Evolutionary conservation across 2,113 vertebrate genomes (phyloP).

Genomic region (Apodemus speciosus): DNA sequence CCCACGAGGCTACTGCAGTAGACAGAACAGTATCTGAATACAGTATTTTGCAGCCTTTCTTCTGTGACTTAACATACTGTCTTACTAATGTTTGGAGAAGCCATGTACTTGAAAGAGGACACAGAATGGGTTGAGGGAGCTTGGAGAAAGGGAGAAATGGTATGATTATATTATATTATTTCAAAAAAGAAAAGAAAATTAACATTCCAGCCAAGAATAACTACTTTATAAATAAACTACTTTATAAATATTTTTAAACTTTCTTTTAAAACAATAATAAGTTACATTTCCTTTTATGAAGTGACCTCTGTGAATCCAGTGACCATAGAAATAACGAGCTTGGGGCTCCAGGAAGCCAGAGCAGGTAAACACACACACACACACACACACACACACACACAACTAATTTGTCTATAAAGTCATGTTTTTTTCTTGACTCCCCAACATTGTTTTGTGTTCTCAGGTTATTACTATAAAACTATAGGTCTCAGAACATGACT

Average conservation of each 20-base stretch:
- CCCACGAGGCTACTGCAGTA: neutral
- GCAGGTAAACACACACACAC: neutral
- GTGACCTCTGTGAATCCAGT: neutral
- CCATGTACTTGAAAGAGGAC: neutral
- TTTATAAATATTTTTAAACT: neutral
- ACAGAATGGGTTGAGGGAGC: neutral
- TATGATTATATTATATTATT: neutral
- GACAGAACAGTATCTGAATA: neutral
- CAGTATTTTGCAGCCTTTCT: constrained; percentile 13
- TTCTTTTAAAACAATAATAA: neutral
- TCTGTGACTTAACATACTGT: neutral
- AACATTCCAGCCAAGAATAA: neutral
- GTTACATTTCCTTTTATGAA: neutral
- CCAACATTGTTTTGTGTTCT: neutral
- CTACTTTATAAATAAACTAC: neutral
- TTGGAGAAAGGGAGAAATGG: neutral
- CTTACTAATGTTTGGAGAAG: neutral
- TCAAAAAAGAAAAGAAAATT: neutral
- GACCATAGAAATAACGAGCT: neutral
- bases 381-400: neutral
- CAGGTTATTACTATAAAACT: neutral
- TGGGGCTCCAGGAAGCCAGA: neutral
- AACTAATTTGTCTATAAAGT: neutral
- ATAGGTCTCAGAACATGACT: neutral
- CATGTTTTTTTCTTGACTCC: neutral